Percentiles rank a stretch among this genome's conserved stretches.
phyloP scores from a whole-genome alignment of 2,113 vertebrate genomes.

The Mesembrinibis cayennensis region DNA sequence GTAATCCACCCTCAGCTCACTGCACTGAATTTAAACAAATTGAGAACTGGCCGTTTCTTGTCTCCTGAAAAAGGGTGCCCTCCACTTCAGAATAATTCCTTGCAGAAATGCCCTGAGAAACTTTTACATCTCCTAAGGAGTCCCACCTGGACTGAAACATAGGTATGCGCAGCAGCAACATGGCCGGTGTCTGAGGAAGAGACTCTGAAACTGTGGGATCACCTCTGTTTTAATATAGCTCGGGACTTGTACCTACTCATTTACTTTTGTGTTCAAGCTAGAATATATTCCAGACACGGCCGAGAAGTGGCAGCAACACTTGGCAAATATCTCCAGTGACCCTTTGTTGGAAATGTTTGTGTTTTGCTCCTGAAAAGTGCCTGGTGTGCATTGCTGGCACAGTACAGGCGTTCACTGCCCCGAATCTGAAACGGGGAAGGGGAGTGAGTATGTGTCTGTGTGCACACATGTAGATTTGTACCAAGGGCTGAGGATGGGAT shows the following conservation, averaged over 20 bases:
- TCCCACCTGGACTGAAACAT: neutral
- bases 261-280: neutral
- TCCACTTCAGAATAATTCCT: neutral
- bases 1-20: neutral
- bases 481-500: neutral
- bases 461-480: neutral
- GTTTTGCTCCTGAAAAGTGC: neutral
- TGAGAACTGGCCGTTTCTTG: neutral
- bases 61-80: neutral
- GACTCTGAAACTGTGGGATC: neutral
- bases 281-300: neutral
- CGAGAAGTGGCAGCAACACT: neutral
- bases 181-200: neutral
- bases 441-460: neutral
- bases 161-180: neutral
- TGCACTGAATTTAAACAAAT: neutral
- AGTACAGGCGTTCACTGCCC: neutral
- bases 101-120: neutral
- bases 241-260: neutral
- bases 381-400: neutral
- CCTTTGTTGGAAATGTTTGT: neutral
- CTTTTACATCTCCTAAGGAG: neutral
- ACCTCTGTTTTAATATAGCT: neutral
- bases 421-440: neutral
- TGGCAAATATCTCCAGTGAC: neutral